Evolutionary conservation across 2,797 vertebrate species (phyloP).

Genomic region (Ptychadena robeensis): DNA sequence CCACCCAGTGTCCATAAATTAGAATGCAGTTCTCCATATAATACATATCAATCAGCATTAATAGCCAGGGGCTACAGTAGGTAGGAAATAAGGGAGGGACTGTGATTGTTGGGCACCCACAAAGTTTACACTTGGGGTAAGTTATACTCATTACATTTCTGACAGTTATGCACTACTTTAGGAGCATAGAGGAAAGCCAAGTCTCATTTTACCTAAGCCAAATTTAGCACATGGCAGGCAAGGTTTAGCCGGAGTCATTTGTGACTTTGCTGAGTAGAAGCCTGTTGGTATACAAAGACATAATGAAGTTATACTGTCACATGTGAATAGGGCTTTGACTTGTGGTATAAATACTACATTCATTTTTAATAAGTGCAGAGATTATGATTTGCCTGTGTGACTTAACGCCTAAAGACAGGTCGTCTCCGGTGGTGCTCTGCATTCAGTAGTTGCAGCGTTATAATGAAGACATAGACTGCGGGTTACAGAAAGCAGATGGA

Average conservation of each 20-base stretch:
- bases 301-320: no score
- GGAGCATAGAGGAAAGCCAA: neutral
- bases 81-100: no score
- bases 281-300: no score
- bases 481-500: conserved; percentile 28
- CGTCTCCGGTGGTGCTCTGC: neutral
- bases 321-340: neutral
- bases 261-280: neutral
- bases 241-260: neutral
- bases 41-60: no score
- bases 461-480: conserved; percentile 8
- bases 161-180: no score
- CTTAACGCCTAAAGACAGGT: neutral
- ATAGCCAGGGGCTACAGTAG: no score
- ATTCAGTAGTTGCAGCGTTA: neutral
- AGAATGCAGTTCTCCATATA: no score
- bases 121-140: neutral
- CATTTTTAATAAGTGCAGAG: neutral
- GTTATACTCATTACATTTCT: neutral
- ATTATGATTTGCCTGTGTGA: neutral
- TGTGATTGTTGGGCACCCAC: neutral
- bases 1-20: no score
- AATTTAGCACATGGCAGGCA: neutral
- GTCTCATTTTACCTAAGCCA: neutral
- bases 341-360: neutral